phyloP scores from a whole-genome alignment of 2,888 invertebrate genomes.

The Lordiphosa fenestrarum region DNA sequence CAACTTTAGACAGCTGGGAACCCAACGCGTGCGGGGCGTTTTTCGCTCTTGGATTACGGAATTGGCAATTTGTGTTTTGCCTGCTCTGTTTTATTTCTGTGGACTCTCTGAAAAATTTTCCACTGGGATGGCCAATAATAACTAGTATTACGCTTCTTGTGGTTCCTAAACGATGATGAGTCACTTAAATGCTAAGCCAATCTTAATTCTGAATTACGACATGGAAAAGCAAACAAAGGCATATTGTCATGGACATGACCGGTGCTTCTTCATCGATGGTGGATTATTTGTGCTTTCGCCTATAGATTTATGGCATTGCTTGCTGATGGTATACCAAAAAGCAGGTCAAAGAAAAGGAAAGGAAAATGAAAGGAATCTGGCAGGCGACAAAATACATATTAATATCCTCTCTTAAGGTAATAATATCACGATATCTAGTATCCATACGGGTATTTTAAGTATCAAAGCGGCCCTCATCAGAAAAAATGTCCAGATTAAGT shows the following conservation, averaged over 20 bases:
- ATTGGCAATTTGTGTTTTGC: slow-evolving; percentile 47
- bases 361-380: neutral
- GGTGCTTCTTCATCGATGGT: no score
- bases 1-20: slow-evolving; percentile 70
- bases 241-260: slow-evolving; percentile 7
- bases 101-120: slow-evolving; percentile 52
- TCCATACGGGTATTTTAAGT: no score
- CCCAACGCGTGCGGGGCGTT: slow-evolving; percentile 43
- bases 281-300: neutral
- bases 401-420: no score
- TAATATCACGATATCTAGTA: no score
- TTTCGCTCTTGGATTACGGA: slow-evolving; percentile 61
- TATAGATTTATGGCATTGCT: neutral
- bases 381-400: neutral
- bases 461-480: no score
- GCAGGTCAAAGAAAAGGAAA: neutral
- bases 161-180: slow-evolving; percentile 10
- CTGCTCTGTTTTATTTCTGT: slow-evolving; percentile 20
- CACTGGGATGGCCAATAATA: slow-evolving; percentile 19
- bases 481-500: no score
- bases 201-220: slow-evolving; percentile 14
- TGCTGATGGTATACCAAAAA: neutral
- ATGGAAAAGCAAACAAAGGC: slow-evolving; percentile 5
- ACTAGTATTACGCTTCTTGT: neutral
- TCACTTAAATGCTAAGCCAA: slow-evolving; percentile 14